phyloP scores from a whole-genome alignment of 2,888 invertebrate species.

The Drosophila formosana region DNA sequence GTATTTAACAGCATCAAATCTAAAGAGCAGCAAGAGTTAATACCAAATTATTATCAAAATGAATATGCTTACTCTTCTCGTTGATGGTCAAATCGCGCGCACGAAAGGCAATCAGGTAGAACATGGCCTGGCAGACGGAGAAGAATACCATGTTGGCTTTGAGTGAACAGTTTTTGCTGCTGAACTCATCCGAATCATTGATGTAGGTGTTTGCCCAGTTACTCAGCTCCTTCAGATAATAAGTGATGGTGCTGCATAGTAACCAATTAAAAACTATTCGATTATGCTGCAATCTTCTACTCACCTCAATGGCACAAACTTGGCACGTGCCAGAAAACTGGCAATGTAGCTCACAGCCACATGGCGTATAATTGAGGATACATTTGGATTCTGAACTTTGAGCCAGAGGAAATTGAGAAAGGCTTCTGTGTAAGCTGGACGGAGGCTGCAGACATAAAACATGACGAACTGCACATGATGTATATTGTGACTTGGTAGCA shows the following conservation, averaged over 20 bases:
- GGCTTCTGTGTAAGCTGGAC: constrained; percentile 86
- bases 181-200: constrained; percentile 80
- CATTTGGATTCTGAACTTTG: constrained; percentile 89
- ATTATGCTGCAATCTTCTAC: constrained; percentile 47
- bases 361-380: constrained; percentile 88
- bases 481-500: constrained; percentile 93
- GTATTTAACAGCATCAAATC: constrained; percentile 92
- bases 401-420: constrained; percentile 91
- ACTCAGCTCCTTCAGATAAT: constrained; percentile 89
- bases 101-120: constrained; percentile 96
- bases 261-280: neutral
- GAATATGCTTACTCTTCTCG: constrained; percentile 89
- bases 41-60: neutral
- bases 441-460: constrained; percentile 90
- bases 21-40: constrained; percentile 82
- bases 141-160: constrained; percentile 95
- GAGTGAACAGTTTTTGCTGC: constrained; percentile 85
- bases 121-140: constrained; percentile 95
- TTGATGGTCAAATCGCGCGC: constrained; percentile 92
- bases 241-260: constrained; percentile 87
- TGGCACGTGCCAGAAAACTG: constrained; percentile 90
- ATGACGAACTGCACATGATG: constrained; percentile 92
- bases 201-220: constrained; percentile 95
- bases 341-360: constrained; percentile 90
- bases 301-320: constrained; percentile 88